Evolutionary conservation across 92 coral and sea anemone genomes (phyloP).

Genomic region (Porites cylindrica): DNA sequence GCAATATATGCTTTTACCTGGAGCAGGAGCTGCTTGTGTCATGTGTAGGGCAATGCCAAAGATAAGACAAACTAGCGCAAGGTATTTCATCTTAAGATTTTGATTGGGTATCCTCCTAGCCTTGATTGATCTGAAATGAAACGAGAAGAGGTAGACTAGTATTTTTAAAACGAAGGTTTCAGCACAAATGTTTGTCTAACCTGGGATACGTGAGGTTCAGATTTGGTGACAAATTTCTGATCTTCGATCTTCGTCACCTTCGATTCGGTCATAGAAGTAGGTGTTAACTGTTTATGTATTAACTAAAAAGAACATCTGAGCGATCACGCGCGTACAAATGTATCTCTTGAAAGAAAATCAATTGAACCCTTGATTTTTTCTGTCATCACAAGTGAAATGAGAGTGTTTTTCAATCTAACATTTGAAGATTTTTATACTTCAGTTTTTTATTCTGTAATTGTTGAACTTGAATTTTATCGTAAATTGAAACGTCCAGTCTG

Average conservation of each 20-base stretch:
- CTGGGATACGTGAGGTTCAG: no score
- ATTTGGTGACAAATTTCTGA: no score
- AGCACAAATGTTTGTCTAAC: background rate
- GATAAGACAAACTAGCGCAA: slow-evolving; percentile 78
- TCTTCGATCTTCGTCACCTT: background rate
- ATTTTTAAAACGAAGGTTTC: background rate
- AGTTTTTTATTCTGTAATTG: background rate
- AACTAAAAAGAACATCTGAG: background rate
- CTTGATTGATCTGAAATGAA: background rate
- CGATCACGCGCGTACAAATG: background rate
- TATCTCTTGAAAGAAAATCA: background rate
- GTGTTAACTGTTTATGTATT: background rate
- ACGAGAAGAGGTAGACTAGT: background rate
- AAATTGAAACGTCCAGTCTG: background rate
- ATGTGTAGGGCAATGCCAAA: slow-evolving; percentile 74
- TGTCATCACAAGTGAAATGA: background rate
- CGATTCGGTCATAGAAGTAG: background rate
- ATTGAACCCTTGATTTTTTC: background rate
- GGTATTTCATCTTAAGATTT: slow-evolving; percentile 73
- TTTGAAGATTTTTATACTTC: background rate
- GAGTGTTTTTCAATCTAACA: background rate
- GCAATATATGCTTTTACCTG: slow-evolving; percentile 18
- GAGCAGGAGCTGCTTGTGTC: slow-evolving; percentile 61
- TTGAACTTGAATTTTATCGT: background rate
- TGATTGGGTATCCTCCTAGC: slow-evolving; percentile 10